Base-by-base conservation (phyloP, 2,888 invertebrate species). In the Perithous albicinctus region DNA sequence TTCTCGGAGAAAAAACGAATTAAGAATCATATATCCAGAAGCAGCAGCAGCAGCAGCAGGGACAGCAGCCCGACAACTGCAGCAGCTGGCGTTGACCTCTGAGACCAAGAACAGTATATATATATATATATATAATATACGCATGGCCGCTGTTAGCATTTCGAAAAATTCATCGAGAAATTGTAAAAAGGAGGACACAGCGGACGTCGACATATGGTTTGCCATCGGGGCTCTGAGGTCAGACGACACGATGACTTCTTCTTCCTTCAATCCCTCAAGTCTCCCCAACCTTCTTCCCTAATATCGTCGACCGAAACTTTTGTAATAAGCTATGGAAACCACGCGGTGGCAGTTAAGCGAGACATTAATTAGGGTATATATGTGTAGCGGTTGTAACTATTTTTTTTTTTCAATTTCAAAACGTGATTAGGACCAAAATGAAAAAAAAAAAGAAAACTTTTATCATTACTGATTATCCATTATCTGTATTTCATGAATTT, bases 11-110 rank as follows among this genome's bases (percentile, higher is more conserved):
- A 83, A 74, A 15, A 74, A 73, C 72, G 80, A 83, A 83, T 83
- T 82, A 80, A 83, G 82, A 84, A 77, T 38, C n/a, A n/a, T 46
- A 32, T n/a, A 48, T 18, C 61, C 59, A 54, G 20, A 51, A n/a
- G 38, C 35, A 67, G 67, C 35, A 64, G 72, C 70, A 79, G 74
- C 75, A 70, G 81, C 35, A 70, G 63, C 38, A 82, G 79, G 66
- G 84, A 80, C 82, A 85, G 82, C 87, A 88, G 87, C 88, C 88
- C 87, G 86, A 87, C 89, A 90, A 90, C 89, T 90, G 89, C 86
- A 87, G 88, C 91, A 91, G 91, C 91, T 91, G 91, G 88, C 88
- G 86, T 81, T 81, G 83, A 83, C 87, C 81, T 85, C 67, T 76
- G 66, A 35, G 66, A 38, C 80, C 70, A 51, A 38, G 61, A 64